These are phyloP conservation scores for Cosmia trapezina DNA, from an alignment of 2,888 invertebrate genomes.

Conservation along the genomic window DNA sequence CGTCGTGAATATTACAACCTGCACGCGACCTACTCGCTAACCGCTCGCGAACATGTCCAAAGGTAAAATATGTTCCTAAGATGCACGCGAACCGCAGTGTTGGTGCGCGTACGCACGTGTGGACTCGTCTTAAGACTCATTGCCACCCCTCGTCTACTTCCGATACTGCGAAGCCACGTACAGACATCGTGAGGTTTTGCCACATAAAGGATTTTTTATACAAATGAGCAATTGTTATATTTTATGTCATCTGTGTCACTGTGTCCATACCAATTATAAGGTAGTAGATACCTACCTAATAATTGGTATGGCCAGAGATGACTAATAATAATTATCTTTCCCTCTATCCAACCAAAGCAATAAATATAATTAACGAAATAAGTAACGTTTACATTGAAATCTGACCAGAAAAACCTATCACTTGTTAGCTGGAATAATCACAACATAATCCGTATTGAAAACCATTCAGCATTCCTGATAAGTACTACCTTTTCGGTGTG, in stretches of 20 bases:
- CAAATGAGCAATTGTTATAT: neutral
- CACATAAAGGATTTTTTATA: neutral
- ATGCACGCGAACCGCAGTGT: neutral
- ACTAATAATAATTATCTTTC: neutral
- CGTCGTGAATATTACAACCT: too few species aligned
- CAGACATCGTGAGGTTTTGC: neutral
- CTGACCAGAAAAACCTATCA: conserved; percentile 8
- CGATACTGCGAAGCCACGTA: neutral
- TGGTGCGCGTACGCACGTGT: too few species aligned
- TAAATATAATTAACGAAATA: conserved; percentile 3
- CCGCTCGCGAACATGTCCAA: too few species aligned
- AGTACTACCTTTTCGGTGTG: neutral
- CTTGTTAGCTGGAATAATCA: conserved; percentile 4
- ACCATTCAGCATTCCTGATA: neutral
- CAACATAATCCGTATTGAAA: neutral
- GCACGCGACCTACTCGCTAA: too few species aligned
- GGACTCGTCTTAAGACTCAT: too few species aligned
- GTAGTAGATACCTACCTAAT: too few species aligned
- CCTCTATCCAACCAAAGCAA: neutral
- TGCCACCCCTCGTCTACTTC: neutral
- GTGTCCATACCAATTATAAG: neutral
- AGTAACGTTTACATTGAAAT: conserved; percentile 2
- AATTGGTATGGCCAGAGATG: too few species aligned
- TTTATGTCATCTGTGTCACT: neutral
- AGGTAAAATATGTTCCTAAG: too few species aligned